Evolutionary conservation across 2,888 invertebrate species (phyloP).

Genomic region (Hyposoter dolosus): DNA sequence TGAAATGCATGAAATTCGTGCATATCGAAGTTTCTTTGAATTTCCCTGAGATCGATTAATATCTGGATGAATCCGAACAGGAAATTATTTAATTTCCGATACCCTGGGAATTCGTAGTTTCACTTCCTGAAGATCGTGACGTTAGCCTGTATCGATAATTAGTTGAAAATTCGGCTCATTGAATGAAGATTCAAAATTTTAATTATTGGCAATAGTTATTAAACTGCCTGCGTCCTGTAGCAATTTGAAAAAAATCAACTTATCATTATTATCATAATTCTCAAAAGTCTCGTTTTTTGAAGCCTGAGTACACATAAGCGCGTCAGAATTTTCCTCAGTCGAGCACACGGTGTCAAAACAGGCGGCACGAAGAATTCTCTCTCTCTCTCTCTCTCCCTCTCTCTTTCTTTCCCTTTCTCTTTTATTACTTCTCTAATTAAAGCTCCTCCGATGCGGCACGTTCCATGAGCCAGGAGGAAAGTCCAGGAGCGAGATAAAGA

Average conservation of each 20-base stretch:
- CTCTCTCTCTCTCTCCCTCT: constrained; percentile 69
- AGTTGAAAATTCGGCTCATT: not conserved
- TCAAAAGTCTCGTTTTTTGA: not conserved
- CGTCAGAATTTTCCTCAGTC: constrained; percentile 49
- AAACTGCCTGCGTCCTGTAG: too few species aligned
- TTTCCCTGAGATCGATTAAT: not conserved
- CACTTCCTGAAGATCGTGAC: not conserved
- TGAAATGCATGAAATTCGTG: not conserved
- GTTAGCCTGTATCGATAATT: not conserved
- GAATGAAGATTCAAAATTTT: not conserved
- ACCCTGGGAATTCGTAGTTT: not conserved
- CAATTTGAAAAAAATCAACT: too few species aligned
- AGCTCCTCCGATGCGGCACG: constrained; percentile 61
- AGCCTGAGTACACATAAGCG: not conserved
- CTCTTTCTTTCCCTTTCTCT: constrained; percentile 66
- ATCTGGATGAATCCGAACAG: not conserved
- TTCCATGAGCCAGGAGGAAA: constrained; percentile 46
- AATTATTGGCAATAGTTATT: not conserved
- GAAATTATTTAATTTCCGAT: constrained; percentile 3
- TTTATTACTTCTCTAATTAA: constrained; percentile 71
- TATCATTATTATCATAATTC: too few species aligned
- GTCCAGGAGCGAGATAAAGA: constrained; percentile 35
- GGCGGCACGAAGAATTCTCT: constrained; percentile 69
- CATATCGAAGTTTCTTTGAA: not conserved
- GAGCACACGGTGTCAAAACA: constrained; percentile 47